phyloP scores from a whole-genome alignment of 1,140 invertebrate genomes.

The Riptortus pedestris region DNA sequence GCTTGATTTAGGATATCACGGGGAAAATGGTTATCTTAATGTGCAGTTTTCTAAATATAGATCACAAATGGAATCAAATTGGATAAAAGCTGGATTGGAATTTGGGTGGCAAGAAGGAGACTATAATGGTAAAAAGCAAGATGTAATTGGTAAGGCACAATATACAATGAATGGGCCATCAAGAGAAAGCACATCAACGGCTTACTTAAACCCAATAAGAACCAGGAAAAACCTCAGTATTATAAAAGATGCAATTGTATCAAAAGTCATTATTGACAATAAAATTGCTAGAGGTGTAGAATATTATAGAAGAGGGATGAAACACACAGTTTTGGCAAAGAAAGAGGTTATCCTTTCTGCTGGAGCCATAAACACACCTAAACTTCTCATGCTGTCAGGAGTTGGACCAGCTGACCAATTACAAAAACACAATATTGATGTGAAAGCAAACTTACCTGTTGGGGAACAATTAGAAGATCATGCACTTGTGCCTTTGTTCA shows the following conservation, averaged over 20 bases:
- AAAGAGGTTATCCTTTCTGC: slow-evolving; percentile 57
- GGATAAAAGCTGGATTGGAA: slow-evolving; percentile 43
- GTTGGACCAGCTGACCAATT: slow-evolving; percentile 40
- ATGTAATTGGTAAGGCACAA: neutral
- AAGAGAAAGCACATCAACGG: neutral
- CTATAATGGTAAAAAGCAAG: slow-evolving; percentile 1
- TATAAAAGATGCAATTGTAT: slow-evolving; percentile 35
- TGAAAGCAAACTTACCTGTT: slow-evolving; percentile 50
- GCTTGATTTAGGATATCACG: neutral
- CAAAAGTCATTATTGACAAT: slow-evolving; percentile 60
- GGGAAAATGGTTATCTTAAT: neutral
- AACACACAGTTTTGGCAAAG: slow-evolving; percentile 47
- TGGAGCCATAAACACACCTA: slow-evolving; percentile 32
- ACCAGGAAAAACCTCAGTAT: neutral
- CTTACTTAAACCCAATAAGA: neutral
- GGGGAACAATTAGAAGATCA: slow-evolving; percentile 45
- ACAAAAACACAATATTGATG: slow-evolving; percentile 40
- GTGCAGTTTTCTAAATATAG: neutral
- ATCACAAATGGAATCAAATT: slow-evolving; percentile 20
- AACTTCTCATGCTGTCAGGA: slow-evolving; percentile 39
- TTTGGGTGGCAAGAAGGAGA: slow-evolving; percentile 32
- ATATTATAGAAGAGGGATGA: slow-evolving; percentile 39
- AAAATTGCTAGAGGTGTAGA: slow-evolving; percentile 54
- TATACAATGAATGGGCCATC: neutral
- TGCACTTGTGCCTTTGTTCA: slow-evolving; percentile 28